Percentiles rank a stretch among this genome's conserved stretches.
Evolutionary conservation across 2,797 vertebrate species (phyloP).

Genomic region (Neostethus bicornis): DNA sequence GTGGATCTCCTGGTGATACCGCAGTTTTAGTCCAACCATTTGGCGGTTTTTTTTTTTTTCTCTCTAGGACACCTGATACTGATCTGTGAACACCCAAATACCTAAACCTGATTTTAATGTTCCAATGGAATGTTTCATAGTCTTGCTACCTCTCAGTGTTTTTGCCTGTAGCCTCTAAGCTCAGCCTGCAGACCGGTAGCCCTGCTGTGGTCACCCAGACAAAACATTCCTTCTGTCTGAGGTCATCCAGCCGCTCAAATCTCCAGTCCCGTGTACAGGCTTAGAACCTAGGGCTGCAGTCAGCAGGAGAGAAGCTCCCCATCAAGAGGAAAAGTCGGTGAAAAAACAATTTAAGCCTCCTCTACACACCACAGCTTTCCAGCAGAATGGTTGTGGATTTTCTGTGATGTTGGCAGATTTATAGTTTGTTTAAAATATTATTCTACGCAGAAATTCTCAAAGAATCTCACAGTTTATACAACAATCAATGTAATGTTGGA

Average conservation of each 20-base stretch:
- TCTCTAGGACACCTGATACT: neutral
- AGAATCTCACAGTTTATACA: conserved; percentile 7
- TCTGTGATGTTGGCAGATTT: neutral
- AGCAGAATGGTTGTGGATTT: conserved; percentile 1
- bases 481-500: neutral
- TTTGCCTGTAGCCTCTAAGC: conserved; percentile 14
- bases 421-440: neutral
- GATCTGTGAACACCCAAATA: neutral
- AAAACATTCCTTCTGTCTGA: conserved; percentile 81
- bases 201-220: conserved; percentile 64
- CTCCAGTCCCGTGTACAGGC: conserved; percentile 65
- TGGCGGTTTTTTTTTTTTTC: neutral
- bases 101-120: neutral
- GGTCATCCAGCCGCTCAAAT: conserved; percentile 73
- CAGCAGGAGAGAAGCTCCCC: conserved; percentile 50
- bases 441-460: conserved; percentile 5
- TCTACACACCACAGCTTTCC: conserved; percentile 21
- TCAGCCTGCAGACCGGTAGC: conserved; percentile 46
- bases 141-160: conserved; percentile 19
- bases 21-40: conserved; percentile 3
- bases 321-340: conserved; percentile 19
- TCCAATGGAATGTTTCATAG: conserved; percentile 27
- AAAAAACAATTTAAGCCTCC: conserved; percentile 46
- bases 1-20: neutral
- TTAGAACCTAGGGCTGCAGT: conserved; percentile 60